phyloP scores from a whole-genome alignment of 2,113 vertebrate species.

The Otis tarda region DNA sequence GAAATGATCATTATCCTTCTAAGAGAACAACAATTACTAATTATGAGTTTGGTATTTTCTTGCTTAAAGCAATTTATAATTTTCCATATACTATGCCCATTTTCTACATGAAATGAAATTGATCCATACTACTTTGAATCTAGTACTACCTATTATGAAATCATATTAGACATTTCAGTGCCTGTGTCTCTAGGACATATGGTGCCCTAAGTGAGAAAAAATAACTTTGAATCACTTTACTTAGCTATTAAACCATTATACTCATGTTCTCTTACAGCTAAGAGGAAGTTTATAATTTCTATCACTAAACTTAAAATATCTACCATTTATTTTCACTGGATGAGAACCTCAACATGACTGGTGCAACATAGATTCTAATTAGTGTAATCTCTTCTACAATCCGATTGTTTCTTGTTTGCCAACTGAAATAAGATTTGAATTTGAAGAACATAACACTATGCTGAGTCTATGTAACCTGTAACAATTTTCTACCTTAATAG shows the following conservation, averaged over 20 bases:
- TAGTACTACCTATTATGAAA: not conserved
- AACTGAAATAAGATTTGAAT: conserved; percentile 21
- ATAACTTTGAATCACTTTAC: conserved; percentile 22
- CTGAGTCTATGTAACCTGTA: not conserved
- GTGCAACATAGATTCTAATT: conserved; percentile 31
- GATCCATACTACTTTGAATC: not conserved
- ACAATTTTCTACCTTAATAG: conserved; percentile 49
- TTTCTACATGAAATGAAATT: conserved; percentile 39
- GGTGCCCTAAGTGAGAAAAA: conserved; percentile 4
- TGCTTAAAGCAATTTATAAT: conserved; percentile 13
- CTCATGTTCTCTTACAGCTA: not conserved
- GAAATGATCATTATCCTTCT: not conserved
- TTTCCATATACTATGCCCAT: not conserved
- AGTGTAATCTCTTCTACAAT: conserved; percentile 7
- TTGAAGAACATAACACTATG: not conserved
- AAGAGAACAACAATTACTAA: conserved; percentile 4
- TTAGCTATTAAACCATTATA: conserved; percentile 45
- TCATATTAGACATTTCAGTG: conserved; percentile 27
- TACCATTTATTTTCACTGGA: conserved; percentile 18
- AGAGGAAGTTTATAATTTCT: conserved; percentile 20
- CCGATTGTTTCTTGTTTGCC: not conserved
- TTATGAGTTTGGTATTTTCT: not conserved
- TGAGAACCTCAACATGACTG: not conserved
- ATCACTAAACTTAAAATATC: conserved; percentile 11
- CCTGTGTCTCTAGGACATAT: not conserved